Base-by-base conservation (phyloP, 2,888 invertebrate genomes). In the Agrochola circellaris region DNA sequence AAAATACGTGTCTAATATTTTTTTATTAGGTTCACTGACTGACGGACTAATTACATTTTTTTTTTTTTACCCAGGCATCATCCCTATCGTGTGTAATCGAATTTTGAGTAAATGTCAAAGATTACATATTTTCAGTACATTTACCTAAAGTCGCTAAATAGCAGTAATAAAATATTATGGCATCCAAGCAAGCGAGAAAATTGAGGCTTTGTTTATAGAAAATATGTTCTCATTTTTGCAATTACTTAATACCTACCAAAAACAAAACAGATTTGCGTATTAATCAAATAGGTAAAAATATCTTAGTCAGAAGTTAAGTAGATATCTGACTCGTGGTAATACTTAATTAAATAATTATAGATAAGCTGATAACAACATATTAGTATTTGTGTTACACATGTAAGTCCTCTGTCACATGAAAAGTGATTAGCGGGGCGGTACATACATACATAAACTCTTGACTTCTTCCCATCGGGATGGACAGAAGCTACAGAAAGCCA, bases 101-200 rank as follows among this genome's bases (percentile, higher is more conserved):
- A n/a, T n/a, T n/a, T n/a, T n/a, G n/a, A n/a, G n/a, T n/a, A 5
- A n/a, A 38, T 64, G 38, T 0, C 38, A 38, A 38, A 60, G 2
- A 71, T 34, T n/a, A 56, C 45, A 34, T 81, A 51, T 64, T 58
- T 64, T 79, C 34, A 73, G 54, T 60, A 6, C 42, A 26, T 71
- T 66, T 48, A 61, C 65, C 54, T 61, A 34, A 60, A 45, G 7
- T n/a, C 9, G 3, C 51, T 45, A 62, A 70, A 64, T 42, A 48
- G 23, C 30, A 45, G 20, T 11, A 64, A 48, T 30, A n/a, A 45
- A 1, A 17, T 38, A 42, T 45, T 30, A 17, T 61, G 7, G 3
- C 1, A 20, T 13, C 5, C 15, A n/a, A n/a, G n/a, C n/a, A 38
- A n/a, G 11, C 42, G 30, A 61, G 8, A 45, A 73, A 38, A 45